Evolutionary conservation across 37 sponge, comb jelly and placozoan species (phyloP).

Genomic region (Chondrilla cf. caribensis): DNA sequence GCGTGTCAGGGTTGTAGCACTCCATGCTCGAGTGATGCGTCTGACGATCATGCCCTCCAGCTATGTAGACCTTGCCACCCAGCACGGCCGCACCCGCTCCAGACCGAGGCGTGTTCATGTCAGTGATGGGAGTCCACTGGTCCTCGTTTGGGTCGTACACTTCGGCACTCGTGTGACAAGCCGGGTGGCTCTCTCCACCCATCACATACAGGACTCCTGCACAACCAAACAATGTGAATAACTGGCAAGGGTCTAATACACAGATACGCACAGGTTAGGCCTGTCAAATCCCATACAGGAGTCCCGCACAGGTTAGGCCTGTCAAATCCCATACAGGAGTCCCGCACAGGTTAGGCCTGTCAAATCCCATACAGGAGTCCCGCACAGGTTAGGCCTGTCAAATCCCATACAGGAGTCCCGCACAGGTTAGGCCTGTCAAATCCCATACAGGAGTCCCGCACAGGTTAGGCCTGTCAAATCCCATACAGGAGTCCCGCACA

Average conservation of each 20-base stretch:
- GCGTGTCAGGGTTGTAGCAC: conserved; percentile 68
- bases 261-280: not conserved
- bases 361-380: too few species aligned
- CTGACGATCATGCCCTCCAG: conserved; percentile 82
- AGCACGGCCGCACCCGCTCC: conserved; percentile 81
- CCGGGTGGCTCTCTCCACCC: conserved; percentile 75
- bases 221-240: not conserved
- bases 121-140: conserved; percentile 60
- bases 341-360: too few species aligned
- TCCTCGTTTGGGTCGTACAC: conserved; percentile 50
- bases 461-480: too few species aligned
- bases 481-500: too few species aligned
- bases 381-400: too few species aligned
- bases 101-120: conserved; percentile 81
- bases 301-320: too few species aligned
- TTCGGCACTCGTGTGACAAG: conserved; percentile 72
- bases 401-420: too few species aligned
- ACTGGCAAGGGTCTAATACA: conserved; percentile 1
- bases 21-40: conserved; percentile 79
- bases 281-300: too few species aligned
- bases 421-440: too few species aligned
- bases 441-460: too few species aligned
- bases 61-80: conserved; percentile 76
- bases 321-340: too few species aligned
- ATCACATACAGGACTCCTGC: conserved; percentile 69